Evolutionary conservation across 2,797 vertebrate species (phyloP), one percentile per base, ranked within the genome.

Genomic region (Sebastes paucispinis): DNA sequence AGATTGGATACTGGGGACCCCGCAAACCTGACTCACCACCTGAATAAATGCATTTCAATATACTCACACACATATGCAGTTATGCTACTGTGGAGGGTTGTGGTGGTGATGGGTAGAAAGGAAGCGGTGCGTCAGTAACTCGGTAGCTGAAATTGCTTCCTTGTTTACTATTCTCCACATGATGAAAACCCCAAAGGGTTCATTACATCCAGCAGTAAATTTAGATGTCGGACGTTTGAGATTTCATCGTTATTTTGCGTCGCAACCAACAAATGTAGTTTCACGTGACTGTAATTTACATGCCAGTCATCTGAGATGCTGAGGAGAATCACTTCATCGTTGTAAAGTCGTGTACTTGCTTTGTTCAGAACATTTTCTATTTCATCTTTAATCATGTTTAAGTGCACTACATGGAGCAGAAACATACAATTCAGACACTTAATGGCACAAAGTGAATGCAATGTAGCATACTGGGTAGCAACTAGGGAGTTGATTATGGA

Each of bases 41-140:
- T 86, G 80, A 86, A 78, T 78, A 77, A 68, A 83, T 81, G 57
- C 27, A 85, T 75, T 76, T 82, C 25, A 73, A 47, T 65, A 29
- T 27, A 13, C 29, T 10, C 32, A 60, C 14, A 66, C 50, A 47
- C 67, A 55, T 57, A 63, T 65, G 52, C 52, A 60, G 29, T 57
- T 18, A 47, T 47, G 43, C 16, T 47, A n/a, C 32, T 29, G 69
- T 4, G 18, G 22, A 47, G 16, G 75, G 75, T 64, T 62, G 59
- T 34, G 64, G 59, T 34, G 31, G 60, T 50, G 60, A 73, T 71
- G n/a, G 16, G 29, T 55, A 27, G 27, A 36, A 4, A 68, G 68
- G 34, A 67, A 24, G 22, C 27, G 0, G 59, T 16, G 25, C 3
- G 2, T 69, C 43, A 58, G 11, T 58, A 75, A 31, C 47, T 74